phyloP scores from a whole-genome alignment of 2,888 invertebrate genomes.

The Caenorhabditis wallacei region DNA sequence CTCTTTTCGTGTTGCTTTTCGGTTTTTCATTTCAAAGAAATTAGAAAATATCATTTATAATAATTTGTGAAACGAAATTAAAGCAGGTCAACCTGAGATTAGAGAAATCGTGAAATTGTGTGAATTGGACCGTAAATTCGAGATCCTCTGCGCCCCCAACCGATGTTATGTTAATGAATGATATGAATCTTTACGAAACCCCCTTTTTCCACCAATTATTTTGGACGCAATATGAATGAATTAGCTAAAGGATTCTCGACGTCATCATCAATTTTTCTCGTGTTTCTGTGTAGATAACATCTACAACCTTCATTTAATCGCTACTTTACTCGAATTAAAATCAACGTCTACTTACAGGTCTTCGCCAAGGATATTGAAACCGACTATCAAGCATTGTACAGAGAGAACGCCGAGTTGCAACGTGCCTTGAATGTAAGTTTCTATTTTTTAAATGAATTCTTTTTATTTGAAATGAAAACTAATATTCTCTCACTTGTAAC shows the following conservation, averaged over 20 bases:
- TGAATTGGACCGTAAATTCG: constrained; percentile 64
- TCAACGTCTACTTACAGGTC: constrained; percentile 62
- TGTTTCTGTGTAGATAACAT: constrained; percentile 38
- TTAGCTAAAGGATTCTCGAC: constrained; percentile 27
- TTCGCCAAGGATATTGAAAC: constrained; percentile 71
- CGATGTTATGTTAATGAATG: constrained; percentile 53
- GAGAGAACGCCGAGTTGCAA: constrained; percentile 75
- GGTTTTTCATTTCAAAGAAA: neutral
- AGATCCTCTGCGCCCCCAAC: constrained; percentile 18
- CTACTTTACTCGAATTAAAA: constrained; percentile 26
- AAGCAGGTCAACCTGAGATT: constrained; percentile 62
- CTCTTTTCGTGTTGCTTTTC: constrained; percentile 21
- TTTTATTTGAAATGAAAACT: neutral
- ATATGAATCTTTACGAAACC: constrained; percentile 39
- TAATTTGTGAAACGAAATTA: constrained; percentile 16
- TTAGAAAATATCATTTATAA: constrained; percentile 8
- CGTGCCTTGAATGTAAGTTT: constrained; percentile 69
- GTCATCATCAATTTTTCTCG: constrained; percentile 34
- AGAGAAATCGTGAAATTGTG: constrained; percentile 57
- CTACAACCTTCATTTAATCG: constrained; percentile 54
- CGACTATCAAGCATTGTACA: constrained; percentile 72
- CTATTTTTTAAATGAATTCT: neutral
- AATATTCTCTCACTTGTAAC: neutral
- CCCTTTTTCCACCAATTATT: neutral
- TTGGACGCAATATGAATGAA: neutral